These are phyloP conservation scores for Aeoliscus strigatus DNA, from an alignment of 2,797 vertebrate species.

Conservation along the genomic window DNA sequence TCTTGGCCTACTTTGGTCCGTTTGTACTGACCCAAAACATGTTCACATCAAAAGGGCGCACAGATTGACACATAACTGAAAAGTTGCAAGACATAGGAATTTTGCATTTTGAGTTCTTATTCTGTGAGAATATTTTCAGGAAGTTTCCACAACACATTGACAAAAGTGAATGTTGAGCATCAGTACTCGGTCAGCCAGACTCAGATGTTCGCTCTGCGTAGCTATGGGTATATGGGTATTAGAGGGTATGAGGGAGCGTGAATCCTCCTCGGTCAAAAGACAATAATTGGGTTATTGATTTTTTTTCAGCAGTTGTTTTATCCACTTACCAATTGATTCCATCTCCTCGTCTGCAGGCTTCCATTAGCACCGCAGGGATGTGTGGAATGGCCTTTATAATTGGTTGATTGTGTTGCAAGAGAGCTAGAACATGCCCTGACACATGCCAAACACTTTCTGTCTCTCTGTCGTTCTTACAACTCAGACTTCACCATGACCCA, in stretches of 20 bases:
- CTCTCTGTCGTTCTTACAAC: background rate
- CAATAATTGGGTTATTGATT: conserved; percentile 26
- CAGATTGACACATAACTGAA: no score
- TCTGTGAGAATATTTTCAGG: no score
- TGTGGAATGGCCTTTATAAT: background rate
- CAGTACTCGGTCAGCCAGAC: no score
- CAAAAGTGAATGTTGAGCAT: no score
- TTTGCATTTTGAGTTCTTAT: no score
- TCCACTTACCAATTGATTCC: conserved; percentile 24
- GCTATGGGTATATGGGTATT: background rate
- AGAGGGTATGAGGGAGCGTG: conserved; percentile 8
- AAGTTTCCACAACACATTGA: no score
- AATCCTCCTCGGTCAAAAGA: background rate
- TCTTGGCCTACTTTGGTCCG: no score
- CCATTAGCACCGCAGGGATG: background rate
- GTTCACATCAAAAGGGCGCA: no score
- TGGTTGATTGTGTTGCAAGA: background rate
- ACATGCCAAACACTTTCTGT: background rate
- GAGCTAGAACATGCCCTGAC: background rate
- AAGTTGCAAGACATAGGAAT: no score
- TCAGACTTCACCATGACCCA: conserved; percentile 49
- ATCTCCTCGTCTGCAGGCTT: conserved; percentile 2
- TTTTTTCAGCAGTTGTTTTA: conserved; percentile 14
- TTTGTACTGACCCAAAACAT: no score
- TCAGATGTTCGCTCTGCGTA: no score